Evolutionary conservation across 2,888 invertebrate genomes (phyloP), one percentile per base, ranked within the genome.

Genomic region (Copidosoma aretas): DNA sequence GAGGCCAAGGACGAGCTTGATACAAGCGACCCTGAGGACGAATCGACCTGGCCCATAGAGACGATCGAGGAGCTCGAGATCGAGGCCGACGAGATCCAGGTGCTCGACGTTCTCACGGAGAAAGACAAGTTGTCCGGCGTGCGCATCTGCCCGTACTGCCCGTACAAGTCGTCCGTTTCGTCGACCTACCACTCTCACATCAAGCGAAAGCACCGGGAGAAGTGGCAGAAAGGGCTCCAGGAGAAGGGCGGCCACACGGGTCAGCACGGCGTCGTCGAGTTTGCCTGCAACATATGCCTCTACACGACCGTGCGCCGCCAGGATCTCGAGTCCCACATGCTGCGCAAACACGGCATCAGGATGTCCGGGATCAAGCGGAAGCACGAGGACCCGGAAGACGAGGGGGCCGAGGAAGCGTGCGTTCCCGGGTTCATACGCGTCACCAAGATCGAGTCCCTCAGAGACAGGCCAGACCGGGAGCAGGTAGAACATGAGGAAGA

Each of bases 151-250:
- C 78, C 79, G 60, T 79, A 79, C 21, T 83, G 83, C 58, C 70
- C 75, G 5, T 82, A 80, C 67, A 78, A 78, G n/a, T 78, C 81
- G 0, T 71, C 61, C 3, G 81, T 81, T 12, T 77, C 78, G 14
- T 76, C 79, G 0, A 79, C 81, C 0, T 70, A 80, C 3, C 79
- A 80, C 53, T 81, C 82, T 8, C 83, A 83, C 71, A 77, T 82
- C 1, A 80, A 82, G 57, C 76, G 81, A 25, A 82, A 81, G 49
- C 83, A 83, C 66, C 76, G 76, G 21, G 56, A 46, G 17, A 12
- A 46, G 8, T 71, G 68, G 64, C 25, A 60, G 2, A 24, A 63
- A 43, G 10, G 0, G 52, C 46, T 14, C 0, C 2, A 63, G 14
- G 68, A 63, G 17, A 51, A 59, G 14, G 58, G 25, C 2, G 46